Conservation (phyloP, 35 echinoderm and acorn worm genomes). For the Ophioderma brevispina region DNA sequence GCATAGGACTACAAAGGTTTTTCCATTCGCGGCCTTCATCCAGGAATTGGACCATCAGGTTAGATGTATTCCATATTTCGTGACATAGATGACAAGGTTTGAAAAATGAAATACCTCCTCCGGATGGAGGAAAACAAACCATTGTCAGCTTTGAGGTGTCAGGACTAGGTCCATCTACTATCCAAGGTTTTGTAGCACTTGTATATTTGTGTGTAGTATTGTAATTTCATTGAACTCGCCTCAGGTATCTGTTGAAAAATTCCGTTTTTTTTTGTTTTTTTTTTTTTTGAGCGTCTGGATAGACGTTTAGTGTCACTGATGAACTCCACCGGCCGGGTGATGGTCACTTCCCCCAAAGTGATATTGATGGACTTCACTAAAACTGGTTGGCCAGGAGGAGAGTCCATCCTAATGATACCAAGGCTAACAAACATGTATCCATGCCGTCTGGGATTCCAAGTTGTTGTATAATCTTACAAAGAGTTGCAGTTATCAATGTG, state of each 20-base stretch:
- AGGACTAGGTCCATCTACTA: neutral
- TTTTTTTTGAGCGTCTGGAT: neutral
- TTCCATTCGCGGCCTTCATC: conserved; percentile 47
- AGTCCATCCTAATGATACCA: conserved; percentile 21
- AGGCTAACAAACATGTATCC: neutral
- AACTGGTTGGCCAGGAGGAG: conserved; percentile 10
- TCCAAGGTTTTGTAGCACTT: neutral
- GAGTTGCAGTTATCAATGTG: neutral
- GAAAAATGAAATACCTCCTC: conserved; percentile 33
- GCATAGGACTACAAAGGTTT: neutral
- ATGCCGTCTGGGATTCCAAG: conserved; percentile 5
- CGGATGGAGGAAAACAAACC: conserved; percentile 32
- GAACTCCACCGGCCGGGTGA: conserved; percentile 3
- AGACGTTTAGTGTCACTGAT: conserved; percentile 26
- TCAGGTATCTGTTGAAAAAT: neutral
- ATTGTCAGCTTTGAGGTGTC: neutral
- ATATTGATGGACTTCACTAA: conserved; percentile 1
- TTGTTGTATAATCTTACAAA: conserved; percentile 5
- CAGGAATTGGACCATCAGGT: conserved; percentile 30
- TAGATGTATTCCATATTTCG: neutral
- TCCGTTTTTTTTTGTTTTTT: conserved; percentile 18
- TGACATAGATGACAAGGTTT: neutral
- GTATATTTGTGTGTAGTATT: neutral
- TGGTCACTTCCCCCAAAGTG: conserved; percentile 2
- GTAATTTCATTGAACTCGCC: neutral